phyloP scores from a whole-genome alignment of 2,888 invertebrate genomes.

The Sminthurinus aureus region DNA sequence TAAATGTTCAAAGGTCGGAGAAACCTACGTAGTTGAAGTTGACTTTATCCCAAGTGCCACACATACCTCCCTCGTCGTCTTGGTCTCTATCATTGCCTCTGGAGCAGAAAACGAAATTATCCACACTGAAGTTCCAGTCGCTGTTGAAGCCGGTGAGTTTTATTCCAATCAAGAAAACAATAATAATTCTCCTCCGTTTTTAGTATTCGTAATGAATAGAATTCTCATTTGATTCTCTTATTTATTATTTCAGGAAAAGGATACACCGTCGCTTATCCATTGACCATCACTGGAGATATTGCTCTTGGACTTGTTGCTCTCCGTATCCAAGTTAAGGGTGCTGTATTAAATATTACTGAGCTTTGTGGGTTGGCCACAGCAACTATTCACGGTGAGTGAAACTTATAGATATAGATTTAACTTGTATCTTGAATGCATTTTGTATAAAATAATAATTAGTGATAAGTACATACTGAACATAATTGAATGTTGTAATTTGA shows the following conservation, averaged over 20 bases:
- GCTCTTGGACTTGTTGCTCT: slow-evolving; percentile 13
- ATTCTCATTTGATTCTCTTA: too few species aligned
- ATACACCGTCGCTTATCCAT: slow-evolving; percentile 36
- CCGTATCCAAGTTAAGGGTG: slow-evolving; percentile 18
- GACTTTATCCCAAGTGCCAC: slow-evolving; percentile 29
- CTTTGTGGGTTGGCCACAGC: slow-evolving; percentile 34
- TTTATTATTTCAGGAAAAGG: too few species aligned
- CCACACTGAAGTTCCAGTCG: neutral
- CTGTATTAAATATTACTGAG: neutral
- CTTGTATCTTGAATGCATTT: too few species aligned
- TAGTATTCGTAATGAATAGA: too few species aligned
- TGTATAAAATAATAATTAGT: too few species aligned
- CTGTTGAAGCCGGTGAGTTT: slow-evolving; percentile 17
- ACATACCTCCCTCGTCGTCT: neutral
- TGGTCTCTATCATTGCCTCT: neutral
- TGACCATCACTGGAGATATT: slow-evolving; percentile 13
- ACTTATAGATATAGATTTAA: too few species aligned
- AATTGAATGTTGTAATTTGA: too few species aligned
- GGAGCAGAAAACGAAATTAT: slow-evolving; percentile 13
- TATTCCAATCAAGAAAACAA: too few species aligned
- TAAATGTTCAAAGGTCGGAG: neutral
- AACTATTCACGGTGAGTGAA: slow-evolving; percentile 1
- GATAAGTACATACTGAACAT: too few species aligned
- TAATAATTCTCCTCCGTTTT: too few species aligned
- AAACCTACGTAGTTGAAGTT: slow-evolving; percentile 31